Percentiles rank a stretch among this genome's conserved stretches.
Evolutionary conservation across 2,888 invertebrate genomes (phyloP).

Genomic region (Acanthosepion lycidas): DNA sequence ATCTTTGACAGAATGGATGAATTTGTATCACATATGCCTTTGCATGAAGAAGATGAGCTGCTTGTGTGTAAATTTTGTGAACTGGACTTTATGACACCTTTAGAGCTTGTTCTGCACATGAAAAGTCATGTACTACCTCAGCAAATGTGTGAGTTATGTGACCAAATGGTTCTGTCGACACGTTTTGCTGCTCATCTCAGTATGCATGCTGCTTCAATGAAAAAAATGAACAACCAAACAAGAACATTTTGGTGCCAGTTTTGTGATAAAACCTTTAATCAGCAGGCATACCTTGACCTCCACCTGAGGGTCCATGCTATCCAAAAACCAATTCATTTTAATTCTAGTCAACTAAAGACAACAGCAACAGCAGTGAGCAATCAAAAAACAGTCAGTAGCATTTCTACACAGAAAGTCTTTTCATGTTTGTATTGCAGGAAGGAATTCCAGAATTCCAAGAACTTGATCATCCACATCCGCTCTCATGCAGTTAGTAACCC

Average conservation of each 20-base stretch:
- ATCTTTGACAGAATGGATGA: slow-evolving; percentile 17
- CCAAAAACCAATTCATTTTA: slow-evolving; percentile 35
- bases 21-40: background rate
- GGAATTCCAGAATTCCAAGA: slow-evolving; percentile 14
- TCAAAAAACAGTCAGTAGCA: background rate
- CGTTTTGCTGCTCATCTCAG: slow-evolving; percentile 9
- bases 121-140: background rate
- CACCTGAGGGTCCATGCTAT: background rate
- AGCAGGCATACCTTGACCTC: slow-evolving; percentile 36
- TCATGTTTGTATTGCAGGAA: slow-evolving; percentile 17
- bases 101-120: slow-evolving; percentile 38
- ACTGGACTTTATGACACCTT: slow-evolving; percentile 10
- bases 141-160: slow-evolving; percentile 24
- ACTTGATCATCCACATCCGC: slow-evolving; percentile 16
- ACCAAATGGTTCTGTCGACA: slow-evolving; percentile 23
- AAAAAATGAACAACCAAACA: background rate
- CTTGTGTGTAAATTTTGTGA: slow-evolving; percentile 41
- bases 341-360: background rate
- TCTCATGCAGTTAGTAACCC: background rate
- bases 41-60: slow-evolving; percentile 34
- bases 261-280: slow-evolving; percentile 37
- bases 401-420: background rate
- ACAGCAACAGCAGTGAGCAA: background rate
- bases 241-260: slow-evolving; percentile 17
- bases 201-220: background rate